phyloP scores from a whole-genome alignment of 2,797 vertebrate species.

The Sebastes reedi region DNA sequence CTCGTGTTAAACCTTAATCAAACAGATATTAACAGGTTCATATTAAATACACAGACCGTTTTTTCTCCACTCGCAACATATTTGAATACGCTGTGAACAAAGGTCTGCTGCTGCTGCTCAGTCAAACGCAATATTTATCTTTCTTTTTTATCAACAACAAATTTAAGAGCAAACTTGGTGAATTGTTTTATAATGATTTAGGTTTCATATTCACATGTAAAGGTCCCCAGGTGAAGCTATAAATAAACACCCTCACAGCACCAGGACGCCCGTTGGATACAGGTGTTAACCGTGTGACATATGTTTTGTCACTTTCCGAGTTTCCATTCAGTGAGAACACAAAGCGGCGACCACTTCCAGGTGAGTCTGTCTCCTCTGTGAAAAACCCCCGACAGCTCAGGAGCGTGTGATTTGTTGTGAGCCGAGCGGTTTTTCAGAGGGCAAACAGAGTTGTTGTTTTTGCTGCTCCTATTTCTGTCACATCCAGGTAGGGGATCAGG shows the following conservation, averaged over 20 bases:
- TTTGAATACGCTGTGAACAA: background rate
- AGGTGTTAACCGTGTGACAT: conserved; percentile 53
- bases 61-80: background rate
- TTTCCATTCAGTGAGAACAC: background rate
- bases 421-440: background rate
- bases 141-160: too few relatives aligned
- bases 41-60: background rate
- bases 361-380: conserved; percentile 50
- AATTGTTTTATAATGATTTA: too few relatives aligned
- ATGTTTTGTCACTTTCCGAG: conserved; percentile 21
- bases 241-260: background rate
- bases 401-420: conserved; percentile 25
- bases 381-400: background rate
- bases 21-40: conserved; percentile 57
- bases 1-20: conserved; percentile 49
- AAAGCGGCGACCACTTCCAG: conserved; percentile 53
- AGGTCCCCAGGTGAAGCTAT: conserved; percentile 39
- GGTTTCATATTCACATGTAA: background rate
- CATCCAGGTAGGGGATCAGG: conserved; percentile 69
- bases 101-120: background rate
- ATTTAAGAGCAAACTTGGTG: too few relatives aligned
- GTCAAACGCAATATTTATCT: background rate
- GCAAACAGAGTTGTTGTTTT: conserved; percentile 1
- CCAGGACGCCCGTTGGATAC: background rate
- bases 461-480: conserved; percentile 61